Percentiles rank a stretch among this genome's conserved stretches.
phyloP scores from a whole-genome alignment of 2,888 invertebrate species.

The Sylvicola fuscatus region DNA sequence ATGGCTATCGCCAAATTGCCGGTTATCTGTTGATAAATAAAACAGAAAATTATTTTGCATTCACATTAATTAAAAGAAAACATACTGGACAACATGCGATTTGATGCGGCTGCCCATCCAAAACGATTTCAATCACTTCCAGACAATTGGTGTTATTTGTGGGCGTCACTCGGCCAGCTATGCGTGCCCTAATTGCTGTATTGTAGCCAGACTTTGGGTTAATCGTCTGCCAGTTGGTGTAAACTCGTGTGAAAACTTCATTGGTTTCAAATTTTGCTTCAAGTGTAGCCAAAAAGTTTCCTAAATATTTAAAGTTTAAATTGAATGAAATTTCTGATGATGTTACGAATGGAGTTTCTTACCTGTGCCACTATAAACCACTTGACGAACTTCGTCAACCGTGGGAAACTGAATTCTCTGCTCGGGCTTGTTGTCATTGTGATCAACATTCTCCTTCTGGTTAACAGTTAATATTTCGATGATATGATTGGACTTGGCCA shows the following conservation, averaged over 20 bases:
- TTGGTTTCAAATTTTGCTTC: constrained; percentile 33
- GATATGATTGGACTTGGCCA: constrained; percentile 4
- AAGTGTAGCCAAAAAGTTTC: constrained; percentile 42
- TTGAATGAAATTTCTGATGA: neutral
- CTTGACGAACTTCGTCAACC: constrained; percentile 44
- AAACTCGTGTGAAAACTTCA: constrained; percentile 40
- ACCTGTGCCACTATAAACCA: constrained; percentile 46
- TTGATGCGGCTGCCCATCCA: constrained; percentile 33
- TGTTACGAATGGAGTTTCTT: constrained; percentile 8
- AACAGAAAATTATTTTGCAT: neutral
- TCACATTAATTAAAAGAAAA: constrained; percentile 8
- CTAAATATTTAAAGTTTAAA: constrained; percentile 17
- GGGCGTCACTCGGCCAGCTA: constrained; percentile 54
- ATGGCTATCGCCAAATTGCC: constrained; percentile 14
- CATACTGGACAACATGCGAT: constrained; percentile 40
- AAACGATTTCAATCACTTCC: constrained; percentile 45
- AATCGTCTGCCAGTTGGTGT: constrained; percentile 50
- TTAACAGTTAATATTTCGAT: constrained; percentile 3
- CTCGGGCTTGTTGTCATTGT: constrained; percentile 13
- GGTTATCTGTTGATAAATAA: constrained; percentile 15
- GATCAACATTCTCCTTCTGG: constrained; percentile 5
- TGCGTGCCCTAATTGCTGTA: constrained; percentile 39
- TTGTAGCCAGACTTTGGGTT: constrained; percentile 15
- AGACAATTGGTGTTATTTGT: constrained; percentile 39
- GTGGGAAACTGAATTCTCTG: constrained; percentile 39